Base-by-base conservation (phyloP, 2,113 vertebrate species). In the Maccullochella peelii region DNA sequence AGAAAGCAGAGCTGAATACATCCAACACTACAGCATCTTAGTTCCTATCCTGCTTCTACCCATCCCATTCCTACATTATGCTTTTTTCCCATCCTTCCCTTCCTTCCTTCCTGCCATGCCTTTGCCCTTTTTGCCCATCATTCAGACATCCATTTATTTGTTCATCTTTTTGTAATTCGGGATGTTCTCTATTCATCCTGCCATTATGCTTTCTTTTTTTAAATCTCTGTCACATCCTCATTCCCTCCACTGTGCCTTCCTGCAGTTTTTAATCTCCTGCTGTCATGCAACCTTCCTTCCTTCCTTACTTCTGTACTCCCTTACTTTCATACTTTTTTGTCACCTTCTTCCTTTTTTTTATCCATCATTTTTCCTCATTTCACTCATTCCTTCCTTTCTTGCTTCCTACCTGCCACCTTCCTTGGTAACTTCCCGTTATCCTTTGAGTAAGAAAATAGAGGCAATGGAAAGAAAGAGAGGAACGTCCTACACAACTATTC, bases 141-240 rank as follows among this genome's bases (percentile, higher is more conserved):
- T 33, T 38, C 42, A 49, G 6, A 66, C 23, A 33, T 84, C 42
- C 18, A 47, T 52, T 68, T 10, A 25, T 70, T 44, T 8, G 0
- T 11, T 49, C 40, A 30, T 75, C 33, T 79, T 78, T 76, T 69
- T 76, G 83, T 91, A 85, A 88, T 87, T 87, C 71, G 47, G 10
- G 16, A 30, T 69, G 25, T 73, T 55, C 8, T 16, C 12, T 5
- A 0, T 38, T 74, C 62, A 59, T 21, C 33, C 40, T 58, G 27
- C 21, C 21, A 62, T 15, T 36, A 27, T 21, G 25, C 30, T 58
- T 40, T 18, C 50, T 73, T 21, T 49, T 59, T 40, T 40, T 71
- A 50, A 20, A 11, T 38, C 38, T 47, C 20, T 6, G 20, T 10
- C 50, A n/a, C 33, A 33, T 33, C 33, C 3, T 33, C 30, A 11